These are phyloP conservation scores for Heliconius hortense DNA, from an alignment of 2,888 invertebrate genomes.

Conservation along the genomic window DNA sequence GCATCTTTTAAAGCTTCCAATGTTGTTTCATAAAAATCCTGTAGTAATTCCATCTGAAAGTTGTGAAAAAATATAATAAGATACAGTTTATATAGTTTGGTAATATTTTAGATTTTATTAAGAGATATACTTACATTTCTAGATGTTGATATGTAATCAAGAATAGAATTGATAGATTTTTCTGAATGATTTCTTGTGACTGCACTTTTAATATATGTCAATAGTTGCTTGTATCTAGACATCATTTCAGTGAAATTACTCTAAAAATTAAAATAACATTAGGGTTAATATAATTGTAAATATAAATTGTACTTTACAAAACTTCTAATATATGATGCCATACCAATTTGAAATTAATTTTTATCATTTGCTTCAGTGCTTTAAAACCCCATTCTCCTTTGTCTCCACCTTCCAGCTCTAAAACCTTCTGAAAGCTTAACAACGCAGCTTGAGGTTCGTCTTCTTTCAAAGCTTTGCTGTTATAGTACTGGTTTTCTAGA, in stretches of 20 bases:
- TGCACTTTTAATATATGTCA: constrained; percentile 99
- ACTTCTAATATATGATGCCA: constrained; percentile 22
- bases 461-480: constrained; percentile 98
- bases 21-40: constrained; percentile 99
- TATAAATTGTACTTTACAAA: background rate
- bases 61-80: background rate
- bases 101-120: background rate
- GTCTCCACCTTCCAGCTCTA: constrained; percentile 97
- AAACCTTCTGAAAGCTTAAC: constrained; percentile 96
- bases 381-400: constrained; percentile 99
- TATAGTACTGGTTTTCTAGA: constrained; percentile 99
- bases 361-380: constrained; percentile 99
- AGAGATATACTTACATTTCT: constrained; percentile 91
- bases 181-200: constrained; percentile 99
- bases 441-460: constrained; percentile 96
- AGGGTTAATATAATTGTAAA: background rate
- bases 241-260: constrained; percentile 97
- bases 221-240: constrained; percentile 95
- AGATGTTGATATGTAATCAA: constrained; percentile 99
- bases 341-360: constrained; percentile 97
- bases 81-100: background rate
- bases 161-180: constrained; percentile 99
- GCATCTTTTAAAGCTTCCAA: constrained; percentile 97
- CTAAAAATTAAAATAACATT: constrained; percentile 73
- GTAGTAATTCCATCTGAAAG: constrained; percentile 96